Evolutionary conservation across 2,797 vertebrate species (phyloP).

Genomic region (Kryptopterus vitreolus): DNA sequence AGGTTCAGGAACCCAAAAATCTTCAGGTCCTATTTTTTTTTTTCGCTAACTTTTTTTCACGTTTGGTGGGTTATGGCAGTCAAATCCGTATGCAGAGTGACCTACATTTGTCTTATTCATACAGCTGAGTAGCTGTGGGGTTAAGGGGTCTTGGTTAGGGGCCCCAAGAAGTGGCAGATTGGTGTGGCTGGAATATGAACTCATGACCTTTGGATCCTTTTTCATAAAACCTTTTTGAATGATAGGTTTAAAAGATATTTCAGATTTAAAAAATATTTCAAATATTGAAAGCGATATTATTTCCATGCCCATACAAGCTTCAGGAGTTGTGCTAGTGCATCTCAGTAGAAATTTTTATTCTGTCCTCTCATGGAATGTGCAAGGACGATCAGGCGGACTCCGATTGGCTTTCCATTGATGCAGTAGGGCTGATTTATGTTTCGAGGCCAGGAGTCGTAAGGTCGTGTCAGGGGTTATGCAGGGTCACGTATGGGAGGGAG

Average conservation of each 20-base stretch:
- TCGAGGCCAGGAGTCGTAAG: slow-evolving; percentile 63
- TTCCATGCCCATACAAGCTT: neutral
- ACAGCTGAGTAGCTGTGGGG: too few relatives aligned
- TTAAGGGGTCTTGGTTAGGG: too few relatives aligned
- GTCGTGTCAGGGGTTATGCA: slow-evolving; percentile 67
- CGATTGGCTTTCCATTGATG: slow-evolving; percentile 31
- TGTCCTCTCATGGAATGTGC: slow-evolving; percentile 49
- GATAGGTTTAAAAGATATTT: too few relatives aligned
- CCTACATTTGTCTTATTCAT: too few relatives aligned
- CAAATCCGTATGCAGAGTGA: too few relatives aligned
- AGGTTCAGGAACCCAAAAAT: neutral
- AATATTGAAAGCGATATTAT: neutral
- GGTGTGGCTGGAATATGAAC: too few relatives aligned
- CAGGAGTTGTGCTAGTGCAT: neutral
- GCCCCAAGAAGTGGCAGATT: too few relatives aligned
- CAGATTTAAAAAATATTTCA: too few relatives aligned
- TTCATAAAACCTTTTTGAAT: too few relatives aligned
- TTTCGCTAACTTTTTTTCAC: too few relatives aligned
- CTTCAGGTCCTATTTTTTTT: neutral
- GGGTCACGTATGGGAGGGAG: slow-evolving; percentile 51
- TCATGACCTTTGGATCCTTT: too few relatives aligned
- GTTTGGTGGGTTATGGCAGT: too few relatives aligned
- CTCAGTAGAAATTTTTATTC: slow-evolving; percentile 31
- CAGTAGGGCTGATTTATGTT: slow-evolving; percentile 48
- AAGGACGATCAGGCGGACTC: slow-evolving; percentile 56